These are phyloP conservation scores for Brassicogethes aeneus DNA, from an alignment of 2,888 invertebrate species.

Conservation along the genomic window DNA sequence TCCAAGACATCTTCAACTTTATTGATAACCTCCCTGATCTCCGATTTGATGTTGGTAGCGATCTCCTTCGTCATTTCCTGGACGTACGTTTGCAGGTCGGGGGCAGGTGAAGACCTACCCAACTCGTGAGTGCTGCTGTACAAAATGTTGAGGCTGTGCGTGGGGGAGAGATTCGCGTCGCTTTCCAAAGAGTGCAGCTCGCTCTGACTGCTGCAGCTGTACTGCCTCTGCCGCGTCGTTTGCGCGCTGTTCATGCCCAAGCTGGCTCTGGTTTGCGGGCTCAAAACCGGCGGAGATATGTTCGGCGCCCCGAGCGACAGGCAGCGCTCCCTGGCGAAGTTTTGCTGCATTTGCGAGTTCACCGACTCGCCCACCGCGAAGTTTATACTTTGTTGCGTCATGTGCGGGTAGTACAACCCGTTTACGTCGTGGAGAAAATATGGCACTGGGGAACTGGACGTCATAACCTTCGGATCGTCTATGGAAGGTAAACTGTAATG, in stretches of 20 bases:
- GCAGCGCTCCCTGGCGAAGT: constrained; percentile 38
- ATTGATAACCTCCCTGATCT: constrained; percentile 70
- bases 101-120: constrained; percentile 44
- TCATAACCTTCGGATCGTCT: constrained; percentile 43
- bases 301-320: constrained; percentile 49
- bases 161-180: constrained; percentile 39
- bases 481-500: constrained; percentile 57
- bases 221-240: constrained; percentile 38
- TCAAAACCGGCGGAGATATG: constrained; percentile 46
- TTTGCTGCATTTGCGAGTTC: constrained; percentile 27
- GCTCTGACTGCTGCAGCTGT: constrained; percentile 66
- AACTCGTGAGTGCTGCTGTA: constrained; percentile 43
- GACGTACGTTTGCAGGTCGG: constrained; percentile 65
- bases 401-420: constrained; percentile 34
- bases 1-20: constrained; percentile 71
- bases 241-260: constrained; percentile 55
- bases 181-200: constrained; percentile 58
- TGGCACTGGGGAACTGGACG: constrained; percentile 37
- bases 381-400: constrained; percentile 43
- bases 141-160: constrained; percentile 43
- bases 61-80: constrained; percentile 70
- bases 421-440: constrained; percentile 36
- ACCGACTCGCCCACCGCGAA: constrained; percentile 62
- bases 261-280: constrained; percentile 55
- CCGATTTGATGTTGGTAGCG: constrained; percentile 73